phyloP scores from a whole-genome alignment of 2,888 invertebrate genomes.

The Cybosia mesomella region DNA sequence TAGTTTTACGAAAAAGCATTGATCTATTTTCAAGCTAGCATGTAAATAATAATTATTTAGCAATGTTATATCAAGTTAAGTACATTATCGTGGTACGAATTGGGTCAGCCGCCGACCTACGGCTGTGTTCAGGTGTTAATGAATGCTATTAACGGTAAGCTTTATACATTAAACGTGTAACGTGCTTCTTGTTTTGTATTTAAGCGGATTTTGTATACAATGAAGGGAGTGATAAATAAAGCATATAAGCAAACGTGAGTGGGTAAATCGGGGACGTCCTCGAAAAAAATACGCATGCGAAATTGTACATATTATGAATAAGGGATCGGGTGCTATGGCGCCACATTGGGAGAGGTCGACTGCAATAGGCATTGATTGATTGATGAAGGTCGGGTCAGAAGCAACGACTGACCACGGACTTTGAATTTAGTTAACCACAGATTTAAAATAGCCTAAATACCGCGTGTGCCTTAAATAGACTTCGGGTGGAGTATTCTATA shows the following conservation, averaged over 20 bases:
- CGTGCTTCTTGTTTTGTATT: not conserved
- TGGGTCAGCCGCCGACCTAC: slow-evolving; percentile 22
- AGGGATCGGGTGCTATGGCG: too few species aligned
- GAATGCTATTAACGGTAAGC: slow-evolving; percentile 5
- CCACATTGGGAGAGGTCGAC: too few species aligned
- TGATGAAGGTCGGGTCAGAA: too few species aligned
- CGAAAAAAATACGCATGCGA: too few species aligned
- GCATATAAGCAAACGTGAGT: not conserved
- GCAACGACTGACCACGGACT: too few species aligned
- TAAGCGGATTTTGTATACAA: not conserved
- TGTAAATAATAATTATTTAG: slow-evolving; percentile 26
- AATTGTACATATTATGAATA: too few species aligned
- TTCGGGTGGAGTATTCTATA: too few species aligned
- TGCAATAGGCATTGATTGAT: too few species aligned
- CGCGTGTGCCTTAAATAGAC: too few species aligned
- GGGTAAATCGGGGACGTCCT: not conserved
- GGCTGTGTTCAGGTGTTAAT: slow-evolving; percentile 37
- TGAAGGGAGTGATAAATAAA: not conserved
- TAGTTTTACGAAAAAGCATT: not conserved
- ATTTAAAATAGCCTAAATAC: too few species aligned
- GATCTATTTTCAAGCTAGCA: slow-evolving; percentile 12
- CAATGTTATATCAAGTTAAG: slow-evolving; percentile 27
- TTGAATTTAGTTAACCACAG: too few species aligned
- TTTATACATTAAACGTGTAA: not conserved
- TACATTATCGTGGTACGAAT: slow-evolving; percentile 31